Evolutionary conservation across 2,797 vertebrate genomes (phyloP), one percentile per base, ranked within the genome.

Genomic region (Eupleurogrammus muticus): DNA sequence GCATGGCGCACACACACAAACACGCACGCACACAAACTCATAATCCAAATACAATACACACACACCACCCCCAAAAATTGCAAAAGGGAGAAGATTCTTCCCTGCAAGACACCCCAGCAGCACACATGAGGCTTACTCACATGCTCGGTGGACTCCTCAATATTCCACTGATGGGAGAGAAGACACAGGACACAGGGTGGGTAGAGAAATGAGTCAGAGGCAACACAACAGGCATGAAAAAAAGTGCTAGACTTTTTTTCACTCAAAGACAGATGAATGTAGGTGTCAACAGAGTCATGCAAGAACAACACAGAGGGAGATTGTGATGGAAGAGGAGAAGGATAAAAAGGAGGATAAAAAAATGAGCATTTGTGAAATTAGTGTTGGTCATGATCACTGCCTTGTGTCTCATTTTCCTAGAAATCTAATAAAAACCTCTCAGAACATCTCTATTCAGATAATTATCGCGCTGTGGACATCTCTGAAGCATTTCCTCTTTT

Each of bases 131-230:
- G 94, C 91, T 93, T 98, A 98, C 97, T 98, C 96, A 98, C 97
- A 94, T 98, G 95, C 90, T 97, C 96, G 91, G 96, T 95, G 92
- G 96, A 94, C 92, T 98, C 97, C 93, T 97, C 96, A 94, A 96
- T 94, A 94, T 91, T 96, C 96, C 96, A 98, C 97, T 98, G 96
- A 97, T 24, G 92, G 89, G 90, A 91, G 90, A 92, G 90, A 91
- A 90, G 86, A 91, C 87, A 92, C 79, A 72, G 90, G 89, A 91
- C 90, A 91, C 76, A 79, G 85, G 75, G 85, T 50, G 83, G 91
- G 88, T 89, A 81, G 82, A 87, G 82, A 87, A 78, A 92, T 91
- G 90, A 91, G 89, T 92, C 89, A 91, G 92, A 92, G 95, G 89
- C 94, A 94, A 91, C 93, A 96, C 94, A 96, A 94, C 83, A 73